phyloP scores from a whole-genome alignment of 2,888 invertebrate species.

The Theodoxus fluviatilis region DNA sequence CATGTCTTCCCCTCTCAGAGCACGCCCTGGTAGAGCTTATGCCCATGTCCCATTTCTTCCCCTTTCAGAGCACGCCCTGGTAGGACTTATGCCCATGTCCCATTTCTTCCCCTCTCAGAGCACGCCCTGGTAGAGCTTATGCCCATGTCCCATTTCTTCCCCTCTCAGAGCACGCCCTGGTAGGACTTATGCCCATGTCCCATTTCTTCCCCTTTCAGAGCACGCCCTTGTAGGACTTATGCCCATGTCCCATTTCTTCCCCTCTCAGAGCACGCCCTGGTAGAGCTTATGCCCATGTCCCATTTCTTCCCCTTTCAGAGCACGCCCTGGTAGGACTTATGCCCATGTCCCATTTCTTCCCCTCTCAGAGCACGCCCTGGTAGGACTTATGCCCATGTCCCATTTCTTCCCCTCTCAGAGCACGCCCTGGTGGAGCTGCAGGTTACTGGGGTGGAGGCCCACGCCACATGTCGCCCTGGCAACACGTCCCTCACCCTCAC shows the following conservation, averaged over 20 bases:
- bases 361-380: conserved; percentile 80
- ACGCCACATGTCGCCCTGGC: conserved; percentile 76
- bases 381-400: conserved; percentile 67
- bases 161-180: conserved; percentile 80
- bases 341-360: neutral
- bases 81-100: conserved; percentile 72
- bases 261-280: conserved; percentile 80
- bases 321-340: conserved; percentile 86
- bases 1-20: conserved; percentile 79
- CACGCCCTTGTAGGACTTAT: conserved; percentile 86
- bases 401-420: conserved; percentile 68
- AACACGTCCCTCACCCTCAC: conserved; percentile 83
- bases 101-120: conserved; percentile 68
- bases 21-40: too few relatives aligned
- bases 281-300: conserved; percentile 72
- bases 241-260: neutral
- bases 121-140: conserved; percentile 86
- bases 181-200: conserved; percentile 72
- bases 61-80: conserved; percentile 80
- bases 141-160: neutral
- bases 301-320: conserved; percentile 68
- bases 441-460: conserved; percentile 84
- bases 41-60: neutral
- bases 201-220: conserved; percentile 68
- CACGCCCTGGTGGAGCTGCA: conserved; percentile 92